These are phyloP conservation scores for Tyrophagus putrescentiae DNA, from an alignment of 1,140 invertebrate species.

Conservation along the genomic window DNA sequence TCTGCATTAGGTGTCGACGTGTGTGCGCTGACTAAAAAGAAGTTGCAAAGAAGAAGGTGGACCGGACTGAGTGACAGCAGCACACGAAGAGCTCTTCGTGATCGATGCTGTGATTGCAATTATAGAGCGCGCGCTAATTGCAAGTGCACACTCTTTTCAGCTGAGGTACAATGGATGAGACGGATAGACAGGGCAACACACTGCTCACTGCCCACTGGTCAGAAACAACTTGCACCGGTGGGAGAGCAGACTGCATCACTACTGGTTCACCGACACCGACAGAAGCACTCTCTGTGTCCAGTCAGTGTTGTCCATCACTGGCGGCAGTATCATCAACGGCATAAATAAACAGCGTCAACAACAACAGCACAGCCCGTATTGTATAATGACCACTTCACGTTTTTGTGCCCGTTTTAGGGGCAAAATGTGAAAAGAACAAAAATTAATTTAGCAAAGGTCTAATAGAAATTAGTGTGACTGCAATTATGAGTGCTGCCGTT, in stretches of 20 bases:
- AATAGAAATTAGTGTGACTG: background rate
- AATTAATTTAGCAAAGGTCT: conserved; percentile 3
- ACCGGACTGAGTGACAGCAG: background rate
- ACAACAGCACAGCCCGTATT: background rate
- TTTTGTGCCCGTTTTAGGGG: background rate
- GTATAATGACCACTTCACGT: conserved; percentile 7
- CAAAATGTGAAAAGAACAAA: background rate
- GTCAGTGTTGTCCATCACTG: background rate
- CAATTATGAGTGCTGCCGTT: conserved; percentile 8
- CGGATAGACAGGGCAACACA: too few species aligned
- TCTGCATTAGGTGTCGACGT: background rate
- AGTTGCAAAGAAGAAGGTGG: too few species aligned
- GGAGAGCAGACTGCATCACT: too few species aligned
- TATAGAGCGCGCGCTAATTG: conserved; percentile 11
- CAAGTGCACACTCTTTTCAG: background rate
- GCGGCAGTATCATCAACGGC: background rate
- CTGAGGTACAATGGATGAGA: background rate
- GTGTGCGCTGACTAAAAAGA: too few species aligned
- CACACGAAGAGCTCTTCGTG: background rate
- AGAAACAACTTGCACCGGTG: too few species aligned
- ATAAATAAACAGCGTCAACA: conserved; percentile 3
- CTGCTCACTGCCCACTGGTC: too few species aligned
- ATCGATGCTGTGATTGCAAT: background rate
- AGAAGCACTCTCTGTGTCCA: background rate
- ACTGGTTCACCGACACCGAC: too few species aligned